Evolutionary conservation across 2,888 invertebrate species (phyloP).

Genomic region (Schizotus pectinicornis): DNA sequence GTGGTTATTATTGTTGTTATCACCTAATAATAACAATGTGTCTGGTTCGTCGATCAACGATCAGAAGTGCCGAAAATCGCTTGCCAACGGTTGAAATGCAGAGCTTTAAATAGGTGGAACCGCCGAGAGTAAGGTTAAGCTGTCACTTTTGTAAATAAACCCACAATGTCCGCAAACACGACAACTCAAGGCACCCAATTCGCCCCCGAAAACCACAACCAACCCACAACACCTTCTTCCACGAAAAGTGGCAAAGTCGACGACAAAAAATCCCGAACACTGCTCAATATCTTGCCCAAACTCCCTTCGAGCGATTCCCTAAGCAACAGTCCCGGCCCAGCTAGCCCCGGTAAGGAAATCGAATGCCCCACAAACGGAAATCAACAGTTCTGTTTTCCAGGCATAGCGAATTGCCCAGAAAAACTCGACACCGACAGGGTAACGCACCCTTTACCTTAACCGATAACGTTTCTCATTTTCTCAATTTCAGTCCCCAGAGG

Average conservation of each 20-base stretch:
- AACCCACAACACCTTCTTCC: conserved; percentile 15
- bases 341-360: conserved; percentile 62
- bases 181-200: conserved; percentile 11
- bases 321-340: conserved; percentile 65
- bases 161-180: conserved; percentile 20
- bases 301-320: conserved; percentile 66
- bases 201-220: conserved; percentile 6
- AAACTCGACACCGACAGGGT: conserved; percentile 27
- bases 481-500: conserved; percentile 45
- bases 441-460: conserved; percentile 7
- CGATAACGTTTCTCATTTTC: conserved; percentile 9
- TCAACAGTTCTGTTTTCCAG: not conserved
- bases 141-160: conserved; percentile 11
- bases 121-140: conserved; percentile 19
- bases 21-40: conserved; percentile 1
- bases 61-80: conserved; percentile 9
- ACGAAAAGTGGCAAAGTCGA: conserved; percentile 41
- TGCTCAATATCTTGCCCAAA: conserved; percentile 61
- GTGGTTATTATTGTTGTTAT: conserved; percentile 13
- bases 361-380: not conserved
- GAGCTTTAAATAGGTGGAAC: conserved; percentile 12
- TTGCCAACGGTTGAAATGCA: conserved; percentile 10
- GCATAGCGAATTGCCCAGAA: conserved; percentile 14
- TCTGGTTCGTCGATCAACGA: conserved; percentile 8
- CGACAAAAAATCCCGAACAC: conserved; percentile 48